Evolutionary conservation across 2,797 vertebrate species (phyloP).

Genomic region (Alca torda): DNA sequence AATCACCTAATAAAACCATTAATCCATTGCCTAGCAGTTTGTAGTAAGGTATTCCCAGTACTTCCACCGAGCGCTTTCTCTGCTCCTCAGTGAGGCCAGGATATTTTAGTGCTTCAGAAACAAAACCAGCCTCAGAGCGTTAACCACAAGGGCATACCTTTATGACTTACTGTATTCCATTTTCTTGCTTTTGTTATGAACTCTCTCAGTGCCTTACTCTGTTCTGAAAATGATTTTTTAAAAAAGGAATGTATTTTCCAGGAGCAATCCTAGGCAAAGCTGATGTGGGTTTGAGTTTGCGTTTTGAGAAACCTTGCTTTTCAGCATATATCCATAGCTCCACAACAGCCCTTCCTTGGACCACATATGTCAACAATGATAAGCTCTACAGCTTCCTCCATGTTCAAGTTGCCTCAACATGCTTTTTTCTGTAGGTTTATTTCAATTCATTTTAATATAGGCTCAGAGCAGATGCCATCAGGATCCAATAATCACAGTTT

Average conservation of each 20-base stretch:
- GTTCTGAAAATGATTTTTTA: not conserved
- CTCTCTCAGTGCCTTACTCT: not conserved
- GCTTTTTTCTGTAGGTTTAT: not conserved
- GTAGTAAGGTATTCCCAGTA: not conserved
- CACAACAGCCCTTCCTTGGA: not conserved
- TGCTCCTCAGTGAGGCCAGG: rapidly evolving
- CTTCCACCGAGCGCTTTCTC: not conserved
- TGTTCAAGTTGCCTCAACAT: not conserved
- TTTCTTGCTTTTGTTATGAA: not conserved
- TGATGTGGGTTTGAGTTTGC: not conserved
- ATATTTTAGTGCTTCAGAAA: not conserved
- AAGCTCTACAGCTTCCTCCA: not conserved
- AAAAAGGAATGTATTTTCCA: not conserved
- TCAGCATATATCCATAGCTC: not conserved
- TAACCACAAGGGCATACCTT: not conserved
- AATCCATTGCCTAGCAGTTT: not conserved
- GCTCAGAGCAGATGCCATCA: slow-evolving; percentile 36
- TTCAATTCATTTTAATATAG: slow-evolving; percentile 46
- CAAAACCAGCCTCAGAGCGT: not conserved
- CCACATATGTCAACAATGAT: not conserved
- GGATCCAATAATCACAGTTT: slow-evolving; percentile 58
- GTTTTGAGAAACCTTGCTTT: not conserved
- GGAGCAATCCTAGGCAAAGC: not conserved
- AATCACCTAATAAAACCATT: not conserved
- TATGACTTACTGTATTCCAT: not conserved